Base-by-base conservation (phyloP, 2,797 vertebrate species). In the Dendrocincla tyrannina region DNA sequence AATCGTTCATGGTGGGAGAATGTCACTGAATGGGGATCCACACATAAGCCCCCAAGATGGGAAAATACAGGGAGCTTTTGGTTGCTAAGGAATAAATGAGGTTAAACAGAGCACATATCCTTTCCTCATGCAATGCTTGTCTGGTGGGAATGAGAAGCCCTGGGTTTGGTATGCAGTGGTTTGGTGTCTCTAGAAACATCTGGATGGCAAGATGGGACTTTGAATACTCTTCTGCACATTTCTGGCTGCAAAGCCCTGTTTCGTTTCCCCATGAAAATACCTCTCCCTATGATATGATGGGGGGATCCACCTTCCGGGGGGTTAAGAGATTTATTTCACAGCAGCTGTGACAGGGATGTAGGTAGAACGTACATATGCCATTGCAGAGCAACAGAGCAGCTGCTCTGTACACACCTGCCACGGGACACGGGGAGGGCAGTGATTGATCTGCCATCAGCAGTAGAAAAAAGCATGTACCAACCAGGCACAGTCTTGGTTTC, bases 41-140 rank as follows among this genome's bases (percentile, higher is more conserved):
- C 46, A 74, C 50, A 66, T 97, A 96, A 97, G 94, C 94, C 53
- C 83, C 89, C 79, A 91, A 95, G 94, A 96, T 96, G 96, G 93
- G 96, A 97, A 97, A 96, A 86, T 94, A 87, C 89, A 74, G 85
- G 76, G 93, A 88, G 95, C 88, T 97, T 97, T 96, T 0, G 13
- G 94, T 97, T 97, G 96, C 96, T 96, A 96, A 96, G 96, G 83
- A 96, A 96, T 97, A 96, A 96, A 96, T 94, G 87, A 97, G 50
- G 84, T 93, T 94, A 95, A 93, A 90, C 58, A 70, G 72, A 39
- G 50, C 73, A 93, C 60, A 55, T 76, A 91, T 66, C 93, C 89
- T 95, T 96, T 88, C 91, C 83, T 93, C 66, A 93, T 85, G 56
- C 59, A 72, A 52, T 74, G 82, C 85, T 85, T 77, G 62, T 76